Conservation (phyloP, 2,797 vertebrate species). For the Acomys russatus region DNA sequence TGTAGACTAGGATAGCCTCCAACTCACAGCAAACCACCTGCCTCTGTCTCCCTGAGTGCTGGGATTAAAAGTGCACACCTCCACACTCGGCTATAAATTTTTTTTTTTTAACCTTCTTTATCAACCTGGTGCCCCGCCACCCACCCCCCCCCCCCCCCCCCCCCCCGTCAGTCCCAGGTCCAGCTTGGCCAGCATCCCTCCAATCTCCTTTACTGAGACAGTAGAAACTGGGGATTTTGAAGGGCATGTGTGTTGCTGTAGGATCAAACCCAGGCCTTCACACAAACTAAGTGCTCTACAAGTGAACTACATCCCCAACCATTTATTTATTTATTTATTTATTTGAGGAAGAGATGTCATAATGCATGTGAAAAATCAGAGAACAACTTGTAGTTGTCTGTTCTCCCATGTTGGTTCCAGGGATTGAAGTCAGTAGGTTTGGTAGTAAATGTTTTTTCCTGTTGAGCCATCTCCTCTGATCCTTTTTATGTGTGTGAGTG, state of each 20-base stretch:
- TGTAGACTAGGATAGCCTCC: too few species aligned
- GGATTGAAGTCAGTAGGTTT: not conserved
- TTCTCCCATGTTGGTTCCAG: not conserved
- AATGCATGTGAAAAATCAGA: not conserved
- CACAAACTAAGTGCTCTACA: not conserved
- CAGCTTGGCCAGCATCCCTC: not conserved
- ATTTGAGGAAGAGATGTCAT: too few species aligned
- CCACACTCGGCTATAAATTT: too few species aligned
- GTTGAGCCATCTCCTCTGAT: not conserved
- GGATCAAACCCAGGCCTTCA: not conserved
- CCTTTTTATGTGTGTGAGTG: not conserved
- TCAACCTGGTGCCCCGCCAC: not conserved
- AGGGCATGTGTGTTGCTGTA: not conserved
- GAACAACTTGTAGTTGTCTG: not conserved
- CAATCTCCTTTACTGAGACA: not conserved
- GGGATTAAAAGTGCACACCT: too few species aligned
- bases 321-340: not conserved
- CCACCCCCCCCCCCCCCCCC: too few species aligned
- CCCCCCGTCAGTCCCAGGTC: not conserved
- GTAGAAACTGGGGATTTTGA: constrained; percentile 35
- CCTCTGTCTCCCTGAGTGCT: too few species aligned
- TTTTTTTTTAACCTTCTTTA: not conserved
- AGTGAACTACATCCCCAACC: not conserved
- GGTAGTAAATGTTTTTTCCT: not conserved
- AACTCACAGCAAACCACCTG: too few species aligned